Evolutionary conservation across 1,140 invertebrate species (phyloP).

Genomic region (Microplitis mediator): DNA sequence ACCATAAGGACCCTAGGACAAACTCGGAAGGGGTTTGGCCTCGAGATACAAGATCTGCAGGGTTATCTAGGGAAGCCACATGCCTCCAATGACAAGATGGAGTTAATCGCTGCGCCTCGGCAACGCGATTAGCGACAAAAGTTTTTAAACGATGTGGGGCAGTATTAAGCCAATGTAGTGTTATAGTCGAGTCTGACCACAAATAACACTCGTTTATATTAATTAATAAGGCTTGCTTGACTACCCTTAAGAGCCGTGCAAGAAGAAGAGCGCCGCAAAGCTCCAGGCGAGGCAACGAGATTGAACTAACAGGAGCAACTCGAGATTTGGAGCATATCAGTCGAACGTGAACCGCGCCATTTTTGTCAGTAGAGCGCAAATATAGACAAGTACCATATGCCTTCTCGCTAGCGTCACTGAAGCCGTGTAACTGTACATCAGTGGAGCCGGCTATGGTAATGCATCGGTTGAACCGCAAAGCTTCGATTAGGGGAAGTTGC

Average conservation of each 20-base stretch:
- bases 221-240: not conserved
- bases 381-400: constrained; percentile 48
- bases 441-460: not conserved
- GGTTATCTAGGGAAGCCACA: constrained; percentile 7
- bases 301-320: constrained; percentile 20
- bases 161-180: not conserved
- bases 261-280: constrained; percentile 16
- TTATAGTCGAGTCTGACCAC: not conserved
- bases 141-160: too few species aligned
- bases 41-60: constrained; percentile 11
- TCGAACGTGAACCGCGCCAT: not conserved
- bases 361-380: not conserved
- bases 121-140: too few species aligned
- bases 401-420: constrained; percentile 44
- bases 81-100: not conserved
- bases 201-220: not conserved
- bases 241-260: not conserved
- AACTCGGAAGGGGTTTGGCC: constrained; percentile 3
- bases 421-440: constrained; percentile 43
- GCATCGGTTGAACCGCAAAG: not conserved
- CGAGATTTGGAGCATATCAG: constrained; percentile 19
- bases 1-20: not conserved
- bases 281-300: constrained; percentile 18
- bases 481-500: constrained; percentile 12
- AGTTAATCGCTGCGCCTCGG: too few species aligned